These are phyloP conservation scores for Cydia strobilella DNA, from an alignment of 1,140 invertebrate species.

Conservation along the genomic window DNA sequence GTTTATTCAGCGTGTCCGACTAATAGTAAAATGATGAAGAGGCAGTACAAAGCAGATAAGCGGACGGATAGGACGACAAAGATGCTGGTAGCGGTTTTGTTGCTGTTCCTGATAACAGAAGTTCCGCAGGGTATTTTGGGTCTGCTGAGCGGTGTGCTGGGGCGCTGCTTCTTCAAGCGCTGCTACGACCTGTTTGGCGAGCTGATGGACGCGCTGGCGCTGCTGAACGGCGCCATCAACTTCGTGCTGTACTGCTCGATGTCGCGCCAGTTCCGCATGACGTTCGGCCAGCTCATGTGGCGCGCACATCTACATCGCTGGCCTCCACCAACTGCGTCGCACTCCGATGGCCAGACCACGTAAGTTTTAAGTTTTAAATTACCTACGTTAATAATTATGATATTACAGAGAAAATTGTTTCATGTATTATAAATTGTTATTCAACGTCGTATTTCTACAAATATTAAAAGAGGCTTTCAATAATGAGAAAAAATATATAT, in stretches of 20 bases:
- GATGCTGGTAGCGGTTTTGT: constrained; percentile 93
- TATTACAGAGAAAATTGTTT: too few relatives aligned
- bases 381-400: too few relatives aligned
- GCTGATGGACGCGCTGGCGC: constrained; percentile 93
- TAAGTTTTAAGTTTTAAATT: constrained; percentile 57
- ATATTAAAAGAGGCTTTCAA: too few relatives aligned
- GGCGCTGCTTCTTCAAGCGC: constrained; percentile 86
- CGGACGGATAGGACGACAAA: constrained; percentile 89
- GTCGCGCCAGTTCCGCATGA: constrained; percentile 94
- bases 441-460: too few relatives aligned
- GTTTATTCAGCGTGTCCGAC: constrained; percentile 63
- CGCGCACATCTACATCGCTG: constrained; percentile 75
- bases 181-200: constrained; percentile 92
- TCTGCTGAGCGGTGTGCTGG: constrained; percentile 85
- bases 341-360: constrained; percentile 70
- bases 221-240: constrained; percentile 95
- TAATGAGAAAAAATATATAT: too few relatives aligned
- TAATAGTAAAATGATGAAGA: constrained; percentile 81
- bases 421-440: too few relatives aligned
- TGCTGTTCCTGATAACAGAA: constrained; percentile 93
- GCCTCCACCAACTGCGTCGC: constrained; percentile 59
- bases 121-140: constrained; percentile 90
- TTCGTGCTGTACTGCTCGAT: constrained; percentile 97
- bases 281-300: constrained; percentile 89
- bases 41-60: constrained; percentile 83